phyloP scores from a whole-genome alignment of 2,888 invertebrate genomes.

The Pelosia muscerda region DNA sequence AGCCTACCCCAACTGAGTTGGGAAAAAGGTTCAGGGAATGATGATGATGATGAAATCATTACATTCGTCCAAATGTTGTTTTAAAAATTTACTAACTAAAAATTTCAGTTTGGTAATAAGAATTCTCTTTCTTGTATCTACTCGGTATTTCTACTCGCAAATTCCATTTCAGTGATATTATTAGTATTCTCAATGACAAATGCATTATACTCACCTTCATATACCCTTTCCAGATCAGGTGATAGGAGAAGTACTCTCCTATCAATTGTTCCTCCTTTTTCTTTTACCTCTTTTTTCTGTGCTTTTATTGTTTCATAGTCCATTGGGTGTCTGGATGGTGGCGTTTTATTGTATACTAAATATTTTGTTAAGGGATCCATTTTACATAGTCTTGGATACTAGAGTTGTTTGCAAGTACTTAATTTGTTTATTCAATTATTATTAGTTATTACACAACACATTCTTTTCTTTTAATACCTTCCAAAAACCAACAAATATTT shows the following conservation, averaged over 20 bases:
- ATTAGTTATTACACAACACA: background rate
- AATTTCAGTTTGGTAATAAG: too few relatives aligned
- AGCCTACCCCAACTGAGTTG: too few relatives aligned
- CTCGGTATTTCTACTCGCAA: too few relatives aligned
- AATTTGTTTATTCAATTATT: background rate
- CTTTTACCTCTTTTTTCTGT: conserved; percentile 60
- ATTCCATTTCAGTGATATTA: background rate
- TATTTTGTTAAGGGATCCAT: conserved; percentile 79
- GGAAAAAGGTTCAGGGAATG: too few relatives aligned
- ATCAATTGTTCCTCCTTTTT: conserved; percentile 58
- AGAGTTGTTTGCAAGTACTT: background rate
- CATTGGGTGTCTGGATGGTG: conserved; percentile 67
- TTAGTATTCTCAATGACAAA: background rate
- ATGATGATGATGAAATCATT: too few relatives aligned
- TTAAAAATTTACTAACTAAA: too few relatives aligned
- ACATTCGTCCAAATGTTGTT: too few relatives aligned
- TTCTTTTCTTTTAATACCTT: background rate
- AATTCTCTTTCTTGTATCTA: too few relatives aligned
- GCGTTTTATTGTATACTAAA: conserved; percentile 78
- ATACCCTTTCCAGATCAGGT: conserved; percentile 67
- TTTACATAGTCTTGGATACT: background rate
- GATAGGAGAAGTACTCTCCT: conserved; percentile 74
- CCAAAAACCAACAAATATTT: background rate
- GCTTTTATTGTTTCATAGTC: conserved; percentile 72
- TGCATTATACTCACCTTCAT: conserved; percentile 67